Conservation (phyloP, 2,113 vertebrate genomes). For the Propithecus coquereli region DNA sequence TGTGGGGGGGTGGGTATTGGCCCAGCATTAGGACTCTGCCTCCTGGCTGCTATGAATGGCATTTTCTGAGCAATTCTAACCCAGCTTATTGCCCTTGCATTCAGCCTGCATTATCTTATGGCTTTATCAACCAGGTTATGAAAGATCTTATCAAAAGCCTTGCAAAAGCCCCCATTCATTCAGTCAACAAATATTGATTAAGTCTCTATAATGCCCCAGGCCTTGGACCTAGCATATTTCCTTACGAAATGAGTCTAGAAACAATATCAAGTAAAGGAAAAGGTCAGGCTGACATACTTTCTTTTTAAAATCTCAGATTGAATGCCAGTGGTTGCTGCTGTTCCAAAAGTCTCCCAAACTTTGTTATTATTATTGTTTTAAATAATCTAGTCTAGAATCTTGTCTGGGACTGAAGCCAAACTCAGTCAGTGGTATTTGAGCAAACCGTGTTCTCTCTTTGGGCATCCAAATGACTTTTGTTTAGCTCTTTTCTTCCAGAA, state of each 20-base stretch:
- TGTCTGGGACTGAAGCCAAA: not conserved
- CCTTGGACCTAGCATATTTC: not conserved
- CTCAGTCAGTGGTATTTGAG: not conserved
- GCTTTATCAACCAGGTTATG: not conserved
- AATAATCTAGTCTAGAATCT: not conserved
- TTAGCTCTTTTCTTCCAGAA: not conserved
- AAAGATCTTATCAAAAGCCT: slow-evolving; percentile 30
- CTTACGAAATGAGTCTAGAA: slow-evolving; percentile 4
- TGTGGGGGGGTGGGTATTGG: accelerated
- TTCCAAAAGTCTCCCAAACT: not conserved
- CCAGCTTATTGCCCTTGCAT: not conserved
- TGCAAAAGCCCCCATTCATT: not conserved
- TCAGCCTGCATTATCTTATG: not conserved
- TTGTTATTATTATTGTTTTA: not conserved
- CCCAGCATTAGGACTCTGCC: not conserved
- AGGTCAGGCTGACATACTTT: slow-evolving; percentile 12
- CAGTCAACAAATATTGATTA: not conserved
- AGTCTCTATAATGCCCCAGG: not conserved
- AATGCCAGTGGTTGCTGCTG: not conserved
- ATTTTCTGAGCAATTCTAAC: not conserved
- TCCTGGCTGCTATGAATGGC: not conserved
- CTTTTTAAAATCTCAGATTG: slow-evolving; percentile 19
- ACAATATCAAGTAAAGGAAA: not conserved
- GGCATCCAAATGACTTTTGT: not conserved
- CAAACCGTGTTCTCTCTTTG: not conserved